Conservation (phyloP, 2,113 vertebrate species). For the Cyprinus carpio region DNA sequence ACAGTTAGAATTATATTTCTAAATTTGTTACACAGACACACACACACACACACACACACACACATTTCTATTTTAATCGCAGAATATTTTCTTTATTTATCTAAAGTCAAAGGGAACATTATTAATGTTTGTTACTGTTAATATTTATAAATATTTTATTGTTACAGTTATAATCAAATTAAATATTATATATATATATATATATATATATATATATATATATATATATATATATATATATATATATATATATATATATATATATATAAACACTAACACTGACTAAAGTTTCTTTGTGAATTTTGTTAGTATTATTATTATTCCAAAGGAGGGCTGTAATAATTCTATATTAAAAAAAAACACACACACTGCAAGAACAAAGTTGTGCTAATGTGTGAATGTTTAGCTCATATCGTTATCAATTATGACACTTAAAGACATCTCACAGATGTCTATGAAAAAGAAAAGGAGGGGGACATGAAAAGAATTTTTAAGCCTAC, state of each 20-base stretch:
- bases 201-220: too few relatives aligned
- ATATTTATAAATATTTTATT: not conserved
- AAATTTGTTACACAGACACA: too few relatives aligned
- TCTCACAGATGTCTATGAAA: constrained; percentile 93
- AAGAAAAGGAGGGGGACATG: constrained; percentile 81
- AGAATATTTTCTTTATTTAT: not conserved
- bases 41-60: too few relatives aligned
- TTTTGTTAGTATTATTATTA: too few relatives aligned
- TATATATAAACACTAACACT: not conserved
- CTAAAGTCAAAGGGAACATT: not conserved
- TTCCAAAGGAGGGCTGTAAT: too few relatives aligned
- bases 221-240: too few relatives aligned
- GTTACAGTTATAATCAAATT: not conserved
- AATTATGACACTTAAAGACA: constrained; percentile 1
- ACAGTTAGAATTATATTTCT: too few relatives aligned
- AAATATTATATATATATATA: too few relatives aligned
- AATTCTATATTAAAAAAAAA: too few relatives aligned
- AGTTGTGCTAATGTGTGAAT: not conserved
- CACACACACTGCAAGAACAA: not conserved
- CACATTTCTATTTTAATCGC: not conserved
- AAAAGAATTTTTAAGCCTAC: constrained; percentile 81
- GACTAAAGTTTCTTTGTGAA: not conserved
- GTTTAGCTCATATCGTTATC: not conserved
- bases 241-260: too few relatives aligned
- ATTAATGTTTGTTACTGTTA: not conserved